These are phyloP conservation scores for Xanthia togata DNA, from an alignment of 2,888 invertebrate species.

Conservation along the genomic window DNA sequence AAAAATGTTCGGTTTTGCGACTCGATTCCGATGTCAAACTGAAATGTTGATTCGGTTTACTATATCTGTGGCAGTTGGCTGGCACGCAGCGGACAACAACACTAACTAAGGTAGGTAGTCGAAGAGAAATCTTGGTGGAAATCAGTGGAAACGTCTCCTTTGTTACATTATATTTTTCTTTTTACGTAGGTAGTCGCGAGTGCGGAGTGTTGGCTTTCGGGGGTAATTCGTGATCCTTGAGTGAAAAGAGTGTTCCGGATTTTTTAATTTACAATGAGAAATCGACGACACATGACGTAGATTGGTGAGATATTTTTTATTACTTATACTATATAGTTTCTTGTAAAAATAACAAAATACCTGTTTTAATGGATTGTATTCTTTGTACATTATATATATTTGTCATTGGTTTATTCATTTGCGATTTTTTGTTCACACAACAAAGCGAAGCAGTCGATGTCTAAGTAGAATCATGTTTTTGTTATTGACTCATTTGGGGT, in stretches of 20 bases:
- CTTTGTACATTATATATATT: conserved; percentile 10
- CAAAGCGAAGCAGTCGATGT: conserved; percentile 21
- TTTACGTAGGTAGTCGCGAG: conserved; percentile 51
- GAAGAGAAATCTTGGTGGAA: conserved; percentile 53
- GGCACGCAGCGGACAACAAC: conserved; percentile 33
- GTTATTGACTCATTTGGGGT: conserved; percentile 49
- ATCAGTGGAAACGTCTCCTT: conserved; percentile 57
- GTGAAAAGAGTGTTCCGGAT: conserved; percentile 46
- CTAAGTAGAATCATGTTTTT: conserved; percentile 37
- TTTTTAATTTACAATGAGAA: conserved; percentile 77
- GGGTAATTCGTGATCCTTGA: conserved; percentile 27
- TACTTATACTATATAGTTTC: conserved; percentile 20
- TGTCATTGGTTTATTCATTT: conserved; percentile 36
- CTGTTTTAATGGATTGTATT: conserved; percentile 18
- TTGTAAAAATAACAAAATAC: conserved; percentile 33
- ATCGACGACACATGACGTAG: conserved; percentile 74
- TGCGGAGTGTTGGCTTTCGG: conserved; percentile 31
- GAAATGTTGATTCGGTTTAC: conserved; percentile 21
- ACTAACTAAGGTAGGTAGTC: conserved; percentile 57
- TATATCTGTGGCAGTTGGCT: conserved; percentile 38
- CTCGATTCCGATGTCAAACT: conserved; percentile 29
- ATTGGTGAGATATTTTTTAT: conserved; percentile 59
- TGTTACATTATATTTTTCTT: conserved; percentile 56
- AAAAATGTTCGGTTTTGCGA: conserved; percentile 9
- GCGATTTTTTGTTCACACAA: conserved; percentile 17